phyloP scores from a whole-genome alignment of 2,888 invertebrate species.

The Pterostichus niger region DNA sequence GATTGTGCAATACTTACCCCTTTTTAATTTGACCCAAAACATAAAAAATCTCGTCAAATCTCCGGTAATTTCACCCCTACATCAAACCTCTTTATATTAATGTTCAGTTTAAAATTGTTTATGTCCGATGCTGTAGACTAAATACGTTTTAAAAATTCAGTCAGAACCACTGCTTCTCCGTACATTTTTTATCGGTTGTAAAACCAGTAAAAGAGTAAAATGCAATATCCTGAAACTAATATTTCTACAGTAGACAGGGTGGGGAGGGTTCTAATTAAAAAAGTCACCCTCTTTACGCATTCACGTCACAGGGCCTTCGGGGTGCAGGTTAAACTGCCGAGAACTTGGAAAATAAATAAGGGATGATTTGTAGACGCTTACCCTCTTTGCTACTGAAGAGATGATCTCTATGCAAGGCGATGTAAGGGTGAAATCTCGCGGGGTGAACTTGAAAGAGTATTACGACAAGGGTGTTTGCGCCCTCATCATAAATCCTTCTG shows the following conservation, averaged over 20 bases:
- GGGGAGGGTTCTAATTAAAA: slow-evolving; percentile 70
- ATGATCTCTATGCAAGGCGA: neutral
- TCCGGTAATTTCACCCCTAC: neutral
- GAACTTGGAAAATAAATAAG: slow-evolving; percentile 69
- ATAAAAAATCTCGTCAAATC: slow-evolving; percentile 54
- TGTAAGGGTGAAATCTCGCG: slow-evolving; percentile 14
- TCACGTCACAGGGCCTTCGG: slow-evolving; percentile 63
- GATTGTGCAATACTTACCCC: neutral
- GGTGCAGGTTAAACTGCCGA: slow-evolving; percentile 67
- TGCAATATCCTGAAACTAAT: slow-evolving; percentile 64
- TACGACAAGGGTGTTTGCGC: slow-evolving; percentile 24
- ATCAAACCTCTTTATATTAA: slow-evolving; percentile 62
- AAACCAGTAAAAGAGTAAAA: slow-evolving; percentile 31
- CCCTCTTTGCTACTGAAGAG: slow-evolving; percentile 19
- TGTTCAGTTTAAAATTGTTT: slow-evolving; percentile 60
- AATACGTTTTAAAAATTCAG: slow-evolving; percentile 60
- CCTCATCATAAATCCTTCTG: slow-evolving; percentile 20
- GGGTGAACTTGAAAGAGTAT: slow-evolving; percentile 10
- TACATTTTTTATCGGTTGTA: slow-evolving; percentile 53
- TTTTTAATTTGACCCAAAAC: slow-evolving; percentile 48
- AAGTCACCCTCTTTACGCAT: slow-evolving; percentile 69
- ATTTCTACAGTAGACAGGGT: slow-evolving; percentile 60
- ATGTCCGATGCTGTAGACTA: slow-evolving; percentile 45
- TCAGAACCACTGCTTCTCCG: neutral
- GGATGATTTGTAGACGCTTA: slow-evolving; percentile 70